phyloP scores from a whole-genome alignment of 2,797 vertebrate genomes.

The Protonibea diacanthus region DNA sequence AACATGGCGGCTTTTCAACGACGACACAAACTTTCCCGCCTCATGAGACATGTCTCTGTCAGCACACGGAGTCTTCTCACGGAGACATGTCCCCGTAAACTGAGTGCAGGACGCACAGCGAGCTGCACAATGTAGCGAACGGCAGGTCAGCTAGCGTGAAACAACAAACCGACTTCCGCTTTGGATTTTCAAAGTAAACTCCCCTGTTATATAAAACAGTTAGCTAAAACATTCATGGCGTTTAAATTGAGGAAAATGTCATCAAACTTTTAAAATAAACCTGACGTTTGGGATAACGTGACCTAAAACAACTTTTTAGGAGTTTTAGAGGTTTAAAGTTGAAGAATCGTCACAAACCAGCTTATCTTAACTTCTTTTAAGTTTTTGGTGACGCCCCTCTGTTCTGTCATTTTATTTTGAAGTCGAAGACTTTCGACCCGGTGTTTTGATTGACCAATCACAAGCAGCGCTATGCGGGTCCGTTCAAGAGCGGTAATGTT shows the following conservation, averaged over 20 bases:
- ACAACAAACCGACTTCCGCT: conserved; percentile 19
- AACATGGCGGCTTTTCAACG: neutral
- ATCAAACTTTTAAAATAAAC: neutral
- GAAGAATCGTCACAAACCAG: neutral
- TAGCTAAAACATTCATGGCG: too few relatives aligned
- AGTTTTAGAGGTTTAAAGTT: neutral
- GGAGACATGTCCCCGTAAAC: accelerated
- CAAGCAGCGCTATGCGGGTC: neutral
- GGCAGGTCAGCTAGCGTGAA: neutral
- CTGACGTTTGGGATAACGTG: neutral
- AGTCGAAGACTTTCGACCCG: neutral
- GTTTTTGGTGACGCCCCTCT: neutral
- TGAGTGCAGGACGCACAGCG: accelerated
- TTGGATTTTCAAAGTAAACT: conserved; percentile 49
- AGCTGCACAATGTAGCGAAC: neutral
- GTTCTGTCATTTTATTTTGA: conserved; percentile 37
- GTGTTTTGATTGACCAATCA: conserved; percentile 46
- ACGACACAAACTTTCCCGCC: neutral
- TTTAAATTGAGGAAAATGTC: neutral
- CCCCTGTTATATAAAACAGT: neutral
- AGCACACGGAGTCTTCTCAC: neutral
- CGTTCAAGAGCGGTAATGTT: conserved; percentile 35
- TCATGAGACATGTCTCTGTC: neutral
- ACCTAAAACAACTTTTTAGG: neutral
- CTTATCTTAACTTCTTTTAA: neutral